Conservation (phyloP, 2,797 vertebrate genomes). For the Gymnopithys bicolor region DNA sequence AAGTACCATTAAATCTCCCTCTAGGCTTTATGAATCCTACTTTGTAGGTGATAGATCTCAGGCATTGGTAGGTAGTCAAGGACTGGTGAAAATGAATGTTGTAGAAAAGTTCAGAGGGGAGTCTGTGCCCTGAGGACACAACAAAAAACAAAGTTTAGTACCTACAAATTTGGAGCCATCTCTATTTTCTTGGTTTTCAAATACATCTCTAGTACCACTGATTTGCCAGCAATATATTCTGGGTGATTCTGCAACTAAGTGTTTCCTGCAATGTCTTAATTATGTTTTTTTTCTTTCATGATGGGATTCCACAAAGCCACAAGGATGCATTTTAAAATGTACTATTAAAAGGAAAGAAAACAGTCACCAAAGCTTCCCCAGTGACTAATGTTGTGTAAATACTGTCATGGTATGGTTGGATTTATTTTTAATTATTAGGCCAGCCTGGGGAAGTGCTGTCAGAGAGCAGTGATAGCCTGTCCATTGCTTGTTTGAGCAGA, state of each 20-base stretch:
- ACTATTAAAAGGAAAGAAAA: background rate
- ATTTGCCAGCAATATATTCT: background rate
- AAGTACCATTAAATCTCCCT: background rate
- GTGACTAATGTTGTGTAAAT: conserved; percentile 44
- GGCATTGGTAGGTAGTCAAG: background rate
- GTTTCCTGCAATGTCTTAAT: background rate
- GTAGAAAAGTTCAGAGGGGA: background rate
- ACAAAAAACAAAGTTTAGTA: background rate
- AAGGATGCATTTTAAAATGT: background rate
- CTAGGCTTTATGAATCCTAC: background rate
- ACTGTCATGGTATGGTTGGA: background rate
- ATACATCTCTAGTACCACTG: background rate
- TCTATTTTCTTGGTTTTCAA: background rate
- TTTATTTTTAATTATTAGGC: conserved; percentile 67
- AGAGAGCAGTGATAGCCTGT: conserved; percentile 39
- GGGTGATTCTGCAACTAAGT: background rate
- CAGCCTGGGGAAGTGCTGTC: conserved; percentile 50
- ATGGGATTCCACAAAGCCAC: background rate
- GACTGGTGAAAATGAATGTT: background rate
- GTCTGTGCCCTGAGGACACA: background rate
- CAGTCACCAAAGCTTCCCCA: background rate
- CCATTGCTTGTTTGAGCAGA: conserved; percentile 61
- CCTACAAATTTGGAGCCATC: background rate
- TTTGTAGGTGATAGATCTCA: conserved; percentile 9
- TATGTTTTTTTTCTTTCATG: background rate